These are phyloP conservation scores for Rachycentron canadum DNA, from an alignment of 2,797 vertebrate species.

Conservation along the genomic window DNA sequence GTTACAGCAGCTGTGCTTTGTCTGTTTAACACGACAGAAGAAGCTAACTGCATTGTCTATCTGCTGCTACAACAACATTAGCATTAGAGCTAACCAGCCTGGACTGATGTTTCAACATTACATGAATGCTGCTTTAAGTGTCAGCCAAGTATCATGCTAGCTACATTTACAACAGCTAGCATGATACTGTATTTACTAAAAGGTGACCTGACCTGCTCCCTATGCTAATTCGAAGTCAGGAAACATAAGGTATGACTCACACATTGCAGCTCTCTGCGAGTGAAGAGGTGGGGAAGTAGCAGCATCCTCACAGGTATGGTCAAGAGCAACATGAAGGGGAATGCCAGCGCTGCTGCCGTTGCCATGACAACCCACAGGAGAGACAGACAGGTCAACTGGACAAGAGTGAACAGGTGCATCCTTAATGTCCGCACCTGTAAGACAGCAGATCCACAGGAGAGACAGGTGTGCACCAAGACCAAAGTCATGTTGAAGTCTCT, in stretches of 20 bases:
- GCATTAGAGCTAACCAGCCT: too few relatives aligned
- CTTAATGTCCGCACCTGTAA: conserved; percentile 90
- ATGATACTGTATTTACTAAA: too few relatives aligned
- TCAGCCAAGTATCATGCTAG: too few relatives aligned
- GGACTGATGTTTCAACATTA: too few relatives aligned
- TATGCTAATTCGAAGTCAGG: background rate
- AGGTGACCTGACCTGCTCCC: background rate
- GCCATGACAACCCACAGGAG: conserved; percentile 95
- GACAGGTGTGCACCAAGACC: background rate
- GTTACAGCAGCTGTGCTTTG: too few relatives aligned
- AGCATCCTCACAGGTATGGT: conserved; percentile 92
- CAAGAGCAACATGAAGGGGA: conserved; percentile 94
- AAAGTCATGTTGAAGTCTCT: too few relatives aligned
- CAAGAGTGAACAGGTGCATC: conserved; percentile 93
- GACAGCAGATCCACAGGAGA: background rate
- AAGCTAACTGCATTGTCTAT: too few relatives aligned
- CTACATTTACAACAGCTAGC: too few relatives aligned
- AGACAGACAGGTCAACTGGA: conserved; percentile 91
- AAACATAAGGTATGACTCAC: conserved; percentile 81
- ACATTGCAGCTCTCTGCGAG: conserved; percentile 89
- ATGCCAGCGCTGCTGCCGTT: conserved; percentile 90
- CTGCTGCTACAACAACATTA: too few relatives aligned
- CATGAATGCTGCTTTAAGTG: too few relatives aligned
- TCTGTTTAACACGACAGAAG: too few relatives aligned
- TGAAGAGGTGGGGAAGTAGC: conserved; percentile 91